Evolutionary conservation across 64 coral and sea anemone genomes (phyloP).

Genomic region (Stylophora pistillata): DNA sequence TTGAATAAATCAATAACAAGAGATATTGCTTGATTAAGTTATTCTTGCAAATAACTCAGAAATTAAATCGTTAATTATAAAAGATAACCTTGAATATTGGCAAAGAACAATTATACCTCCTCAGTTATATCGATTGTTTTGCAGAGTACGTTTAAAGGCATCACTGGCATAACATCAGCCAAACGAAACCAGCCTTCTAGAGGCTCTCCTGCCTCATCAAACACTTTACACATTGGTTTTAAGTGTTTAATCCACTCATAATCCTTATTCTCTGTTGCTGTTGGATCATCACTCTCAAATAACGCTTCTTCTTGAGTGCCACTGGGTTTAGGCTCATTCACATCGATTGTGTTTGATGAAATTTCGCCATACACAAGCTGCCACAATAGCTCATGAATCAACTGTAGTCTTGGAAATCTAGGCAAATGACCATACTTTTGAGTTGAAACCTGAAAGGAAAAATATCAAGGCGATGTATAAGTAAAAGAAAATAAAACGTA

Average conservation of each 20-base stretch:
- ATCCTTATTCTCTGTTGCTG: not conserved
- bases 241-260: constrained; percentile 50
- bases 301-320: not conserved
- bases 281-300: not conserved
- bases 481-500: too few relatives aligned
- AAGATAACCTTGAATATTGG: too few relatives aligned
- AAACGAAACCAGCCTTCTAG: constrained; percentile 59
- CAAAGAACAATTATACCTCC: constrained; percentile 20
- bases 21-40: too few relatives aligned
- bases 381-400: constrained; percentile 59
- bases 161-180: constrained; percentile 51
- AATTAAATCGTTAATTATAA: too few relatives aligned
- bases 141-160: constrained; percentile 64
- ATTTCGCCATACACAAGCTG: constrained; percentile 48
- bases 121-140: constrained; percentile 48
- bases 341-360: not conserved
- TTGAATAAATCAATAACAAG: too few relatives aligned
- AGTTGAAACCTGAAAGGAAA: constrained; percentile 21
- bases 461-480: too few relatives aligned
- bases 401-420: constrained; percentile 52
- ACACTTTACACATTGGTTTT: constrained; percentile 28
- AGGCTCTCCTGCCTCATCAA: constrained; percentile 5
- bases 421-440: constrained; percentile 46
- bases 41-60: too few relatives aligned
- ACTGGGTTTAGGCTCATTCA: not conserved